phyloP scores from a whole-genome alignment of 1,140 invertebrate species.

The Monomorium pharaonis region DNA sequence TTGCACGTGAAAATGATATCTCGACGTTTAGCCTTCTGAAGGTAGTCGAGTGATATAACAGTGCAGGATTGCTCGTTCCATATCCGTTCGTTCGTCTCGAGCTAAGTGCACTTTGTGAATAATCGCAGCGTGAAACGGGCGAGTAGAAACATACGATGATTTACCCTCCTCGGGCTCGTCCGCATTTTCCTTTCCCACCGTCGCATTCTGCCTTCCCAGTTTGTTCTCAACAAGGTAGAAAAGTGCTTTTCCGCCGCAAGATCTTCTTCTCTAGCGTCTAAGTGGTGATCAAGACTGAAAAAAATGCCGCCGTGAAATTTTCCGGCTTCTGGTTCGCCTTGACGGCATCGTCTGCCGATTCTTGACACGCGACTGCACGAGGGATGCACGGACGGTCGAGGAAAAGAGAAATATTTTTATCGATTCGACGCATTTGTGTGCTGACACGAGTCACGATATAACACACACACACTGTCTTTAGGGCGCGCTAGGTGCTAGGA shows the following conservation, averaged over 20 bases:
- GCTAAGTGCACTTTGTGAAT: constrained; percentile 62
- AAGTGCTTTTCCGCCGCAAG: constrained; percentile 52
- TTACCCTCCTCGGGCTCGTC: background rate
- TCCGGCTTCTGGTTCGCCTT: constrained; percentile 44
- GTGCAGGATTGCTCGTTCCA: constrained; percentile 30
- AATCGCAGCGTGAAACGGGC: constrained; percentile 67
- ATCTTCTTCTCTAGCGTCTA: constrained; percentile 40
- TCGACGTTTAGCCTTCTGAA: constrained; percentile 24
- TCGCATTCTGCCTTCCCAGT: background rate
- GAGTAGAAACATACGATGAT: constrained; percentile 55
- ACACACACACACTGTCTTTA: background rate
- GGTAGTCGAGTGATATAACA: constrained; percentile 41
- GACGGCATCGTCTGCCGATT: background rate
- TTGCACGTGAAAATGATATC: background rate
- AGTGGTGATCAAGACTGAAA: constrained; percentile 49
- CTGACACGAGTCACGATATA: background rate
- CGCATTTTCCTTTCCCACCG: background rate
- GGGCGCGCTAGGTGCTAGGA: background rate
- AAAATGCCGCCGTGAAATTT: constrained; percentile 52
- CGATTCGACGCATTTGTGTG: background rate
- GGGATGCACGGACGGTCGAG: too few species aligned
- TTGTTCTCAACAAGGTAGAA: constrained; percentile 46
- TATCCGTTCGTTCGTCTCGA: constrained; percentile 58
- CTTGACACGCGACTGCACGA: background rate
- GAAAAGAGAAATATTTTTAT: constrained; percentile 28